Base-by-base conservation (phyloP, 2,113 vertebrate species). In the Tragelaphus buxtoni region DNA sequence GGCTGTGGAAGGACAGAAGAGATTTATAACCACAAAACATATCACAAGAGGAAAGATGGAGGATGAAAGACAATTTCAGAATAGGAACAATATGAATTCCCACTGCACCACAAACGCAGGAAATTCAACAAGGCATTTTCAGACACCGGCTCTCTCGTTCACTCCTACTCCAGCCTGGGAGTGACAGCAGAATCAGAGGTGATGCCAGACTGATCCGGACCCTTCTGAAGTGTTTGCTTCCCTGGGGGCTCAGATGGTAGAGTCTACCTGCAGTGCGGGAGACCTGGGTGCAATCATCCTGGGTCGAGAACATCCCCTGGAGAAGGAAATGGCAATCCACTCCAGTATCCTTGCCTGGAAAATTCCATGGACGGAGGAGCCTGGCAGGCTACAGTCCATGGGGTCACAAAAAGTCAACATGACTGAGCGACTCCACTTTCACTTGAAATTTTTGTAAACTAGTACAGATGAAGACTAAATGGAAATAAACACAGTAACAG, bases 11-110 rank as follows among this genome's bases (percentile, higher is more conserved):
- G 47, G 18, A 63, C 20, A 90, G 69, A 88, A 95, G 53, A 91
- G 88, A 91, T 91, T 88, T 94, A 88, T 49, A 97, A 94, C 83
- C 93, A 97, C 86, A 95, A 93, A 94, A 87, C 58, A 97, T 39
- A 94, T 69, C 94, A 60, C 60, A 94, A 87, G 56, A 92, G 87
- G 60, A 93, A 97, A 94, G 76, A 84, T 45, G 55, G 76, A 96
- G 84, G 61, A 80, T 88, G 51, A 95, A 87, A 95, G 92, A 60
- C 91, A 96, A 97, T 56, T 97, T 94, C 61, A 89, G 77, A 96
- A 89, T 5, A 96, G 72, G 47, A 88, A 90, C 35, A 93, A 49
- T 60, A 77, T 69, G 91, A 97, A 97, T 94, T 93, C 53, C 60
- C 63, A 87, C 9, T 83, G 42, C 30, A 92, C 24, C 56, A 76